Percentiles rank a stretch among this genome's conserved stretches.
These are phyloP conservation scores for Hoplias malabaricus DNA, from an alignment of 2,113 vertebrate species.

Conservation along the genomic window DNA sequence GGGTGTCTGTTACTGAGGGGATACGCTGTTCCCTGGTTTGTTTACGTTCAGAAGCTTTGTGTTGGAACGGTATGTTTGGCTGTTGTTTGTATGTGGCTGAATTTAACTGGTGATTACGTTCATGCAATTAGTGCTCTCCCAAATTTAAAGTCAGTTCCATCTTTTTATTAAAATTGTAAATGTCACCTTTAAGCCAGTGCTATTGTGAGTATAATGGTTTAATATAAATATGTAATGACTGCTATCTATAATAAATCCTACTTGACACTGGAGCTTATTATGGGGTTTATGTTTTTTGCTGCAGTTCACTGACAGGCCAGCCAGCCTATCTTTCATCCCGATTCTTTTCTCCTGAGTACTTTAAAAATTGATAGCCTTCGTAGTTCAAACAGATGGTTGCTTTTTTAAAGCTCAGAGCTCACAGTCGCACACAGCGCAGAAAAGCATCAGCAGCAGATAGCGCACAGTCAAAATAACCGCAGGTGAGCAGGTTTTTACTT, in stretches of 20 bases:
- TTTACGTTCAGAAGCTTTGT: too few relatives aligned
- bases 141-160: too few relatives aligned
- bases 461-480: neutral
- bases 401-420: slow-evolving; percentile 31
- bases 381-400: slow-evolving; percentile 50
- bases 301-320: slow-evolving; percentile 25
- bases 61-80: too few relatives aligned
- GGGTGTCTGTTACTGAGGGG: too few relatives aligned
- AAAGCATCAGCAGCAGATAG: neutral
- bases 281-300: neutral
- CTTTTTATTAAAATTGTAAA: too few relatives aligned
- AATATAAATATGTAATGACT: too few relatives aligned
- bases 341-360: slow-evolving; percentile 53
- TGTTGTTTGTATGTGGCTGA: too few relatives aligned
- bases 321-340: slow-evolving; percentile 51
- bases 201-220: too few relatives aligned
- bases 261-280: neutral
- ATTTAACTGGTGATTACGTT: too few relatives aligned
- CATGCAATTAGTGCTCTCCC: too few relatives aligned
- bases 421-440: neutral
- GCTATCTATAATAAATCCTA: neutral
- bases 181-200: too few relatives aligned
- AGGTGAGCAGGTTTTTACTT: neutral
- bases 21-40: too few relatives aligned
- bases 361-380: slow-evolving; percentile 66